These are phyloP conservation scores for Coccyzus lansbergi DNA, from an alignment of 2,797 vertebrate genomes.

Conservation along the genomic window DNA sequence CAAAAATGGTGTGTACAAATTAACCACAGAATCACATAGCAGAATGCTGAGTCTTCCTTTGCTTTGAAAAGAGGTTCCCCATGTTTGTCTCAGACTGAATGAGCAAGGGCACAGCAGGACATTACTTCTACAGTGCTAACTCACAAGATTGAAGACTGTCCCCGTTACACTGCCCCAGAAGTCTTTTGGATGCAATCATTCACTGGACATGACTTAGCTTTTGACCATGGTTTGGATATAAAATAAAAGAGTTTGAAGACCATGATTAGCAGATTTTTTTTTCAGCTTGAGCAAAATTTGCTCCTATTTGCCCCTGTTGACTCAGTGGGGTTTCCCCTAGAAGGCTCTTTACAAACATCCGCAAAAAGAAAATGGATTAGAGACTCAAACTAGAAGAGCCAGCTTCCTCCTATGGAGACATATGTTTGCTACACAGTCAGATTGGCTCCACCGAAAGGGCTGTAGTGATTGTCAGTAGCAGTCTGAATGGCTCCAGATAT, in stretches of 20 bases:
- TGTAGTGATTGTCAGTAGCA: background rate
- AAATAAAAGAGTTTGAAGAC: background rate
- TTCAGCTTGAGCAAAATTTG: background rate
- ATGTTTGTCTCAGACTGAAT: background rate
- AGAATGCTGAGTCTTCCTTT: background rate
- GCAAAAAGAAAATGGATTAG: background rate
- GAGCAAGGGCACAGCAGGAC: background rate
- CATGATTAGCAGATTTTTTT: background rate
- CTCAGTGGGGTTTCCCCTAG: background rate
- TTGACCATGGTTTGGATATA: background rate
- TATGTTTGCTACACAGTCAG: background rate
- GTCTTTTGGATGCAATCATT: background rate
- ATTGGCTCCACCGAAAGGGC: background rate
- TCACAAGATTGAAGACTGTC: background rate
- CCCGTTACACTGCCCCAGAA: background rate
- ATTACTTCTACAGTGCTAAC: background rate
- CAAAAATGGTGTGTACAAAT: fast-evolving
- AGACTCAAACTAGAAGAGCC: background rate
- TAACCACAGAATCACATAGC: background rate
- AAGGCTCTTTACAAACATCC: background rate
- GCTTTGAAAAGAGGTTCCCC: background rate
- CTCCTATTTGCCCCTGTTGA: background rate
- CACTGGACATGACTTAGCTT: background rate
- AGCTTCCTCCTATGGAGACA: background rate
- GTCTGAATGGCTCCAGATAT: background rate